phyloP scores from a whole-genome alignment of 2,797 vertebrate genomes.

The Phalloptychus januarius region DNA sequence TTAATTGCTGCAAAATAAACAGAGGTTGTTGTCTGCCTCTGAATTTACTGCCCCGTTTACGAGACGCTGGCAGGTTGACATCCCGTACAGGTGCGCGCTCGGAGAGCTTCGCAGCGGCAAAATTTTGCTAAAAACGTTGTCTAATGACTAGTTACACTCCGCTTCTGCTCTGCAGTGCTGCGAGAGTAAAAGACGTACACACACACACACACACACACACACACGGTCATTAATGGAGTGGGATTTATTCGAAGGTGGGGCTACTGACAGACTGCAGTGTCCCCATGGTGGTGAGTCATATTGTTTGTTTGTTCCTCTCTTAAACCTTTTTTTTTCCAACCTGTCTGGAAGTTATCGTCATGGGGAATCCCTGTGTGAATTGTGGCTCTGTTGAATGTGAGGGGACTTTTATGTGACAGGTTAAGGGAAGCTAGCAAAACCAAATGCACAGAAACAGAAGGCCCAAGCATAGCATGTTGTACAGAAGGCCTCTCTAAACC shows the following conservation, averaged over 20 bases:
- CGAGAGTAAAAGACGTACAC: background rate
- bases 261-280: conserved; percentile 38
- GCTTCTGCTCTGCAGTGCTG: conserved; percentile 4
- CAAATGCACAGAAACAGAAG: background rate
- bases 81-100: conserved; percentile 33
- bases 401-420: conserved; percentile 10
- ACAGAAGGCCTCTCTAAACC: background rate
- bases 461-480: background rate
- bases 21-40: conserved; percentile 51
- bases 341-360: conserved; percentile 46
- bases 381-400: conserved; percentile 11
- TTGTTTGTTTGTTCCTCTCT: conserved; percentile 46
- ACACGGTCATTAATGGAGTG: conserved; percentile 11
- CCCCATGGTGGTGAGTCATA: conserved; percentile 59
- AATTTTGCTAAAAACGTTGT: conserved; percentile 19
- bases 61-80: conserved; percentile 30
- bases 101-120: conserved; percentile 19
- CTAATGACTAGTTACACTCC: conserved; percentile 22
- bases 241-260: conserved; percentile 49
- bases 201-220: background rate
- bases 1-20: conserved; percentile 75
- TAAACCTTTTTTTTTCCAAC: conserved; percentile 48
- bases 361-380: conserved; percentile 31
- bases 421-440: background rate
- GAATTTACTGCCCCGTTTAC: conserved; percentile 66